Percentiles rank a stretch among this genome's conserved stretches.
phyloP scores from a whole-genome alignment of 2,797 vertebrate species.

The Gallinago solitaria region DNA sequence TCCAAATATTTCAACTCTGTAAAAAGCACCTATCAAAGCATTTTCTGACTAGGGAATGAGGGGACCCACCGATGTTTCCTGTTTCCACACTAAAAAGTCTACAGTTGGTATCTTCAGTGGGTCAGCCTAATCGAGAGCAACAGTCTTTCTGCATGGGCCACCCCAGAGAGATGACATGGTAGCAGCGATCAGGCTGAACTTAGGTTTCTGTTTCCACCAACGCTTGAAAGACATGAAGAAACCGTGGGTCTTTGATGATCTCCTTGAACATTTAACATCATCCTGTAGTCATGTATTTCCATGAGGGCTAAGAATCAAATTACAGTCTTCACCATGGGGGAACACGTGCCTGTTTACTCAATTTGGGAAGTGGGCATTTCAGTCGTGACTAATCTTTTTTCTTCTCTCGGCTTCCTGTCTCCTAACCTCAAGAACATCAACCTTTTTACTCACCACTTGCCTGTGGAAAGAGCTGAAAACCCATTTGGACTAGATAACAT shows the following conservation, averaged over 20 bases:
- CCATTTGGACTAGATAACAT: conserved; percentile 31
- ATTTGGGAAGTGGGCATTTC: background rate
- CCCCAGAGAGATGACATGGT: fast-evolving
- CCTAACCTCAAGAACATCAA: conserved; percentile 47
- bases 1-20: background rate
- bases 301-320: background rate
- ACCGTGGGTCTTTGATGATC: background rate
- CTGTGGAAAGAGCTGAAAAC: conserved; percentile 6
- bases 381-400: background rate
- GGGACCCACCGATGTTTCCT: background rate
- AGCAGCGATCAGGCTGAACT: background rate
- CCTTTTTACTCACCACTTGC: background rate
- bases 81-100: background rate
- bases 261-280: background rate
- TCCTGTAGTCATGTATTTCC: fast-evolving
- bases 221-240: background rate
- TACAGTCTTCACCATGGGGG: background rate
- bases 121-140: background rate
- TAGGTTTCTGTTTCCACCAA: background rate
- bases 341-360: background rate
- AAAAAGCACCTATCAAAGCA: background rate
- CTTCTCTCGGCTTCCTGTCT: background rate
- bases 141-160: background rate
- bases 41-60: background rate
- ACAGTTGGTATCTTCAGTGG: background rate